A percentile compares a stretch with the other conserved stretches of the same genome.
Evolutionary conservation across 2,797 vertebrate species (phyloP).

Genomic region (Hybognathus amarus): DNA sequence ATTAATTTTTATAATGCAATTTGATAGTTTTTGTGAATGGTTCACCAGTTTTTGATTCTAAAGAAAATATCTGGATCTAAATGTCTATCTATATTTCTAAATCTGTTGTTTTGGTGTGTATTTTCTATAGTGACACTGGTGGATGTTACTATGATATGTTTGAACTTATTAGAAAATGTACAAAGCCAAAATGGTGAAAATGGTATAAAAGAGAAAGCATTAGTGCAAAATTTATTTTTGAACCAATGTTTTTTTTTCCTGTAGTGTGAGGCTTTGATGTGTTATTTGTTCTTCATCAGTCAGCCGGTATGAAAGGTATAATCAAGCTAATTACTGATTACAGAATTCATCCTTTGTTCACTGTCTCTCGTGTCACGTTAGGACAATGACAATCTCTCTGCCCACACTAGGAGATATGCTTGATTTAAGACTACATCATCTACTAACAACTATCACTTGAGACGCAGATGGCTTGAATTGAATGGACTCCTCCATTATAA

Average conservation of each 20-base stretch:
- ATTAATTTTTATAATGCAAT: no score
- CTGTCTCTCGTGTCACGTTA: constrained; percentile 68
- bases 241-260: neutral
- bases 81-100: neutral
- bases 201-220: neutral
- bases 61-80: neutral
- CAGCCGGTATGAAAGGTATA: constrained; percentile 58
- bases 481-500: constrained; percentile 17
- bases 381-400: constrained; percentile 27
- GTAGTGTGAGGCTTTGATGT: neutral
- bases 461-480: constrained; percentile 14
- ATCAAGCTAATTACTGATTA: constrained; percentile 77
- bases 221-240: neutral
- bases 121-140: neutral
- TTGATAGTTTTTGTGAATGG: neutral
- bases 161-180: neutral
- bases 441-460: constrained; percentile 21
- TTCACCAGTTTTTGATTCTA: neutral
- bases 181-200: neutral
- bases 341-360: constrained; percentile 59
- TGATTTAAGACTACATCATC: constrained; percentile 8
- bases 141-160: neutral
- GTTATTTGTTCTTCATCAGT: constrained; percentile 41
- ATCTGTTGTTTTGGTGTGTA: neutral
- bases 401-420: constrained; percentile 21